Percentiles rank a stretch among this genome's conserved stretches.
These are phyloP conservation scores for Scaptomyza hsui DNA, from an alignment of 1,140 invertebrate species.

Conservation along the genomic window DNA sequence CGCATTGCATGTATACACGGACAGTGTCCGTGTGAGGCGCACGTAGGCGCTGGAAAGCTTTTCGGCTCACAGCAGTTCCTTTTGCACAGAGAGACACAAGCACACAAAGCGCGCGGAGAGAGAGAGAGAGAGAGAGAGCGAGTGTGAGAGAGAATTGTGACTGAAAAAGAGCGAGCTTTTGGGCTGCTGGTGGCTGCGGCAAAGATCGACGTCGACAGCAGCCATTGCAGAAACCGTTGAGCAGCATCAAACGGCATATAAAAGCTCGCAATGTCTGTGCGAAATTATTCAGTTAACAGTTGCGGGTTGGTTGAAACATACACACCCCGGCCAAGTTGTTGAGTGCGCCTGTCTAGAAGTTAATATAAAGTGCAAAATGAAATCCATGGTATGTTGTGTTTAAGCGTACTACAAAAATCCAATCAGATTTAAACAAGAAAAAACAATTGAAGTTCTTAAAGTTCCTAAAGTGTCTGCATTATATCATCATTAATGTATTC, in stretches of 20 bases:
- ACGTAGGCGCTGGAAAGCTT: slow-evolving; percentile 48
- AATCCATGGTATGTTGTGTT: slow-evolving; percentile 80
- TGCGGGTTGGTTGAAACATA: slow-evolving; percentile 82
- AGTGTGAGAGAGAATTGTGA: slow-evolving; percentile 11
- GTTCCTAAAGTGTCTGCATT: slow-evolving; percentile 23
- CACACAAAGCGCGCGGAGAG: too few relatives aligned
- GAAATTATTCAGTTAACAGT: slow-evolving; percentile 84
- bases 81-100: slow-evolving; percentile 37
- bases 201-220: slow-evolving; percentile 48
- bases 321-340: slow-evolving; percentile 53
- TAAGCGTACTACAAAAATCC: slow-evolving; percentile 42
- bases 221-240: slow-evolving; percentile 43
- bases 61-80: slow-evolving; percentile 54
- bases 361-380: slow-evolving; percentile 75
- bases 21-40: slow-evolving; percentile 61
- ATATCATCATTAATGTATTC: slow-evolving; percentile 5
- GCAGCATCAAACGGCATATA: slow-evolving; percentile 74
- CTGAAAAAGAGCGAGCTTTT: slow-evolving; percentile 58
- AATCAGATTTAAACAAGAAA: slow-evolving; percentile 24
- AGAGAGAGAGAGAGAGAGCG: slow-evolving; percentile 1
- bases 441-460: slow-evolving; percentile 15
- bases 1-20: slow-evolving; percentile 51
- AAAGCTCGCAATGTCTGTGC: slow-evolving; percentile 76
- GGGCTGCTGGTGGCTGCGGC: slow-evolving; percentile 21
- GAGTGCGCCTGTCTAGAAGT: slow-evolving; percentile 51